A percentile compares a stretch with the other conserved stretches of the same genome.
Evolutionary conservation across 35 echinoderm and acorn worm species (phyloP).

Genomic region (Stichopus chloronotus): DNA sequence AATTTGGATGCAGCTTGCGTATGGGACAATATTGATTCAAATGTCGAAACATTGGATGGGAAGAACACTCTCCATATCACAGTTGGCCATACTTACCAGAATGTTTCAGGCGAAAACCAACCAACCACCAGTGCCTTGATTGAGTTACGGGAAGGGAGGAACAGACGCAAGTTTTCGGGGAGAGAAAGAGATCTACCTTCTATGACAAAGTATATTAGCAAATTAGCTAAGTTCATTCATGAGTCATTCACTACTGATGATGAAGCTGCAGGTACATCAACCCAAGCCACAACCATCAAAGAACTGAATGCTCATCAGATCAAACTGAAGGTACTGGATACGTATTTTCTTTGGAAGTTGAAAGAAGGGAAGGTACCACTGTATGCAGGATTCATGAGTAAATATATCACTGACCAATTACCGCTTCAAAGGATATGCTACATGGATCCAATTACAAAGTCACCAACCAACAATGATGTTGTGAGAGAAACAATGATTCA

Average conservation of each 20-base stretch:
- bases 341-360: constrained; percentile 71
- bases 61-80: constrained; percentile 79
- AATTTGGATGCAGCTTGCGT: constrained; percentile 62
- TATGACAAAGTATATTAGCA: constrained; percentile 56
- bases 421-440: constrained; percentile 80
- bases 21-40: constrained; percentile 78
- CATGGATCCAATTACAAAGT: constrained; percentile 86
- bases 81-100: constrained; percentile 88
- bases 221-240: constrained; percentile 64
- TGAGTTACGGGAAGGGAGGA: constrained; percentile 59
- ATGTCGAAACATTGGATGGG: constrained; percentile 84
- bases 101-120: constrained; percentile 19
- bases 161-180: constrained; percentile 61
- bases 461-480: constrained; percentile 90
- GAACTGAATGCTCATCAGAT: constrained; percentile 22
- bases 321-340: constrained; percentile 50
- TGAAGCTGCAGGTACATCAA: background rate
- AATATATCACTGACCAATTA: constrained; percentile 62
- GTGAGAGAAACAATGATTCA: constrained; percentile 77
- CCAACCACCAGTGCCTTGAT: background rate
- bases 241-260: constrained; percentile 18
- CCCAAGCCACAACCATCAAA: constrained; percentile 2
- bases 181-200: constrained; percentile 56
- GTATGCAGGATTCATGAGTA: constrained; percentile 75
- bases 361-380: constrained; percentile 63